Percentiles rank a stretch among this genome's conserved stretches.
These are phyloP conservation scores for Penaeus indicus DNA, from an alignment of 1,140 invertebrate genomes.

Conservation along the genomic window DNA sequence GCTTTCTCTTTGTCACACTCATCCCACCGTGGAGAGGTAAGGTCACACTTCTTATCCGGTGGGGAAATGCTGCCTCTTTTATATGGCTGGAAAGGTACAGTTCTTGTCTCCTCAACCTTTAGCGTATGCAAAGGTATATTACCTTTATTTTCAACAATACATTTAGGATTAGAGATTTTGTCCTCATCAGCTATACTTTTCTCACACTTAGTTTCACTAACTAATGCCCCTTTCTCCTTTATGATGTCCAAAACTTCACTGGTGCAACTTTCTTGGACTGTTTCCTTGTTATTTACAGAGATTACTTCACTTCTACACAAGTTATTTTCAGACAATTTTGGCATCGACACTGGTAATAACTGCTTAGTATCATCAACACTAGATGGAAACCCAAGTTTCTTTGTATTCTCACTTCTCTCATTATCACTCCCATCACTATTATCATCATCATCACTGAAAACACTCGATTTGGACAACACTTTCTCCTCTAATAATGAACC, in stretches of 20 bases:
- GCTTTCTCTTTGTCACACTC: slow-evolving; percentile 39
- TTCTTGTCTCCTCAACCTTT: slow-evolving; percentile 44
- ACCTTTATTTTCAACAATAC: slow-evolving; percentile 34
- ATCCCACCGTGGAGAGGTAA: slow-evolving; percentile 2
- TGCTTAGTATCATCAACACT: slow-evolving; percentile 47
- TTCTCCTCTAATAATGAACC: slow-evolving; percentile 33
- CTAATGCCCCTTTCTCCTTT: slow-evolving; percentile 15
- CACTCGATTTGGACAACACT: slow-evolving; percentile 32
- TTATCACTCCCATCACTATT: slow-evolving; percentile 40
- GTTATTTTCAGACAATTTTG: slow-evolving; percentile 18
- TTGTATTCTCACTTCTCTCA: slow-evolving; percentile 36
- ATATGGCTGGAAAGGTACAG: slow-evolving; percentile 49
- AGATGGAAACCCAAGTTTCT: slow-evolving; percentile 45
- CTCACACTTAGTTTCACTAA: slow-evolving; percentile 33
- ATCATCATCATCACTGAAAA: slow-evolving; percentile 54
- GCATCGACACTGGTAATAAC: slow-evolving; percentile 46
- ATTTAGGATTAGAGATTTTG: slow-evolving; percentile 13
- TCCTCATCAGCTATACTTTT: slow-evolving; percentile 35
- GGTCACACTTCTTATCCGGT: slow-evolving; percentile 47
- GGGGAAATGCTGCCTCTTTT: slow-evolving; percentile 19
- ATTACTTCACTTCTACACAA: slow-evolving; percentile 37
- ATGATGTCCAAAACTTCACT: not conserved
- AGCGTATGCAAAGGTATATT: slow-evolving; percentile 9
- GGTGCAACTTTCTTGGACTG: not conserved
- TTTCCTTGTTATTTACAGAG: not conserved